Evolutionary conservation across 2,888 invertebrate genomes (phyloP).

Genomic region (Oxycera nigricornis): DNA sequence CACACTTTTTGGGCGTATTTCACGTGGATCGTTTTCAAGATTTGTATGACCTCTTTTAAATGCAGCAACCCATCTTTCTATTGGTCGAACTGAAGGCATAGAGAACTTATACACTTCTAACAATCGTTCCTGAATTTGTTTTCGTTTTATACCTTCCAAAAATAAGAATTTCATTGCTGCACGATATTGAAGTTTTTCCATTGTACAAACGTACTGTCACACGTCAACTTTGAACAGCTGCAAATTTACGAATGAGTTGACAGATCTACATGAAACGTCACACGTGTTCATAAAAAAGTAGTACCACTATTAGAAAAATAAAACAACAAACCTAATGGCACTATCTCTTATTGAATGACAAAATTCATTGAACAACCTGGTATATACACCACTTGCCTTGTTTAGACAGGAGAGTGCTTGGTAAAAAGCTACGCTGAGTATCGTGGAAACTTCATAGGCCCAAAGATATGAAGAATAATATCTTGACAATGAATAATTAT

Average conservation of each 20-base stretch:
- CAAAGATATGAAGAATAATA: too few relatives aligned
- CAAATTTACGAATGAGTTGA: not conserved
- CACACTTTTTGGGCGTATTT: constrained; percentile 24
- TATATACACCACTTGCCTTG: too few relatives aligned
- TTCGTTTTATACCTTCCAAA: constrained; percentile 22
- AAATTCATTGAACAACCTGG: too few relatives aligned
- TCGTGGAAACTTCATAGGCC: too few relatives aligned
- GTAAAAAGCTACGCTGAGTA: too few relatives aligned
- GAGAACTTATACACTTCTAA: constrained; percentile 4
- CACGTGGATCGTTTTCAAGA: constrained; percentile 23
- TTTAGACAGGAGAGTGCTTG: too few relatives aligned
- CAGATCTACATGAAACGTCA: too few relatives aligned
- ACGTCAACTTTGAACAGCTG: not conserved
- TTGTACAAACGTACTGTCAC: constrained; percentile 41
- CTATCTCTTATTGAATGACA: too few relatives aligned
- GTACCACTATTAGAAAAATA: too few relatives aligned
- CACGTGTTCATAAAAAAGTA: too few relatives aligned
- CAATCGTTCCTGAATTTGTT: not conserved
- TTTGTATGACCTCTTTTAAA: constrained; percentile 26
- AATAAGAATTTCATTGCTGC: constrained; percentile 40
- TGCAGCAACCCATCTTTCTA: constrained; percentile 22
- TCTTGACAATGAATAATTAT: too few relatives aligned
- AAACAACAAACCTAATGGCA: too few relatives aligned
- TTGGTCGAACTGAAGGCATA: constrained; percentile 8
- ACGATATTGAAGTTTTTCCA: constrained; percentile 44